A percentile compares a stretch with the other conserved stretches of the same genome.
phyloP scores from a whole-genome alignment of 53 echinoderm and acorn worm genomes.

The Actinopyga echinites region DNA sequence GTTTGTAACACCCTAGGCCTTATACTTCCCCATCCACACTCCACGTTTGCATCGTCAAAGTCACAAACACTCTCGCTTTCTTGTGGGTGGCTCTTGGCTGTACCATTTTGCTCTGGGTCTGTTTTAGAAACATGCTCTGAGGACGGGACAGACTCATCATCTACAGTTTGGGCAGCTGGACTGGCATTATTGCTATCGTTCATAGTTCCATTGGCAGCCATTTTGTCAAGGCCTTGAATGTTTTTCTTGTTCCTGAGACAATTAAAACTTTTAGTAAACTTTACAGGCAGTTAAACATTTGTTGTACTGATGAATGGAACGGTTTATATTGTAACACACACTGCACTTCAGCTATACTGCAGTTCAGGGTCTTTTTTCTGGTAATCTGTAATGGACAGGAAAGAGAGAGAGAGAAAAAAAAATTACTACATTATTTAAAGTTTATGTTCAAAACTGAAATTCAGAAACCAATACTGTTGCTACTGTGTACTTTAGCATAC shows the following conservation, averaged over 20 bases:
- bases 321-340: no score
- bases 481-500: no score
- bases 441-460: no score
- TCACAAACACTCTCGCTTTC: constrained; percentile 4
- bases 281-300: not conserved
- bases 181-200: constrained; percentile 70
- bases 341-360: no score
- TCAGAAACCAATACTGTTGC: no score
- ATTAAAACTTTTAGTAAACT: not conserved
- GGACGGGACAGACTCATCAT: not conserved
- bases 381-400: no score
- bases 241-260: not conserved
- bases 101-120: not conserved
- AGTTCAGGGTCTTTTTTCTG: no score
- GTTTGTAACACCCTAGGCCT: constrained; percentile 63
- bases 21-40: constrained; percentile 75
- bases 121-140: not conserved
- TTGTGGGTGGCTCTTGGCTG: not conserved
- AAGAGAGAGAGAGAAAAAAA: no score
- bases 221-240: not conserved
- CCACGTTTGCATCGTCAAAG: constrained; percentile 35
- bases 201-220: constrained; percentile 14
- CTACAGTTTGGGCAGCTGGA: constrained; percentile 44
- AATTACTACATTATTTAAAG: no score
- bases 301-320: no score